A percentile compares a stretch with the other conserved stretches of the same genome.
These are phyloP conservation scores for Sitophilus oryzae DNA, from an alignment of 1,140 invertebrate species.

Conservation along the genomic window DNA sequence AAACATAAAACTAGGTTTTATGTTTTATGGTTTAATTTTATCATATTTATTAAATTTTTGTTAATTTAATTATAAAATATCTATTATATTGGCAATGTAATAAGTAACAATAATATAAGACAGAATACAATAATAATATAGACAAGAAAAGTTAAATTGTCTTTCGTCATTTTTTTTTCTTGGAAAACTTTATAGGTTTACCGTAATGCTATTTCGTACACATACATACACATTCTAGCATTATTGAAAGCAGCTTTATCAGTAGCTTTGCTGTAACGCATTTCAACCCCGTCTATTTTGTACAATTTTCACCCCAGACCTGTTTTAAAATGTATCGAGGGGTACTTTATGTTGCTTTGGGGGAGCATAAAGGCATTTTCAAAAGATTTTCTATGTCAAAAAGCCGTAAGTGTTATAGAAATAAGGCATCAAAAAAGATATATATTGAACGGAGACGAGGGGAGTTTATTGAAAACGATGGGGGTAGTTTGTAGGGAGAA, in stretches of 20 bases:
- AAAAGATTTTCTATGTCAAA: slow-evolving; percentile 9
- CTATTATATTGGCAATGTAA: no score
- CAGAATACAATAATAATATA: no score
- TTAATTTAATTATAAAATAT: no score
- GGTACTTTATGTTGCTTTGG: neutral
- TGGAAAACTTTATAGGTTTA: slow-evolving; percentile 12
- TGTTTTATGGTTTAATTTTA: no score
- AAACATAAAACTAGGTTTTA: no score
- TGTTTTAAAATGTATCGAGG: neutral
- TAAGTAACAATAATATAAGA: no score
- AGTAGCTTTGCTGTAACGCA: neutral
- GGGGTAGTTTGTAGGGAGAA: neutral
- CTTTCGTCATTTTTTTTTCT: slow-evolving; percentile 13
- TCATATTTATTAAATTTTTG: no score
- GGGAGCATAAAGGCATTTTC: slow-evolving; percentile 7
- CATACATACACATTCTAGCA: slow-evolving; percentile 3
- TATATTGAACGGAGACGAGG: neutral
- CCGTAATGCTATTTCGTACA: no score
- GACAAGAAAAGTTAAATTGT: no score
- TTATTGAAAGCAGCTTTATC: slow-evolving; percentile 1
- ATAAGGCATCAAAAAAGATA: neutral
- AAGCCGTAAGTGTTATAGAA: slow-evolving; percentile 3
- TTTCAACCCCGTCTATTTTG: neutral
- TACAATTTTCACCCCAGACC: neutral
- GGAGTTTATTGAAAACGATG: neutral